Percentiles rank a stretch among this genome's conserved stretches.
Evolutionary conservation across 2,888 invertebrate species (phyloP).

Genomic region (Drosophila ezoana): DNA sequence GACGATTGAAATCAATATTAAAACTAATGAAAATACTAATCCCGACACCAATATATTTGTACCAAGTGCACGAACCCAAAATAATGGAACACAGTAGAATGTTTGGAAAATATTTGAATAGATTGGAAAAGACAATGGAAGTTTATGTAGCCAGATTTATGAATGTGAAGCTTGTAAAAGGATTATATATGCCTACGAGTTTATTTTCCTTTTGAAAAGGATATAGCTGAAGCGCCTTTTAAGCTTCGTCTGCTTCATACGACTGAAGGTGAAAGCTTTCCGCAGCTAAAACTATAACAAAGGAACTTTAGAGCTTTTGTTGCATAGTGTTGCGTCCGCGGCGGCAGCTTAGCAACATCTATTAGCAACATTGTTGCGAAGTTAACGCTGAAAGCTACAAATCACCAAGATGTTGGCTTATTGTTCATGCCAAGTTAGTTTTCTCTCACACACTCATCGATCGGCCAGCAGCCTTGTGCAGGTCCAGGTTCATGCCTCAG

Average conservation of each 20-base stretch:
- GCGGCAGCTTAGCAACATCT: slow-evolving; percentile 61
- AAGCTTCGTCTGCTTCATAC: neutral
- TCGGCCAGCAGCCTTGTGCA: slow-evolving; percentile 30
- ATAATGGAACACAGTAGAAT: neutral
- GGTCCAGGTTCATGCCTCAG: slow-evolving; percentile 12
- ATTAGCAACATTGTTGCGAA: slow-evolving; percentile 76
- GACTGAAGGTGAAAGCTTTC: slow-evolving; percentile 25
- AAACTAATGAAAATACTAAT: slow-evolving; percentile 4
- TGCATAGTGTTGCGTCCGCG: slow-evolving; percentile 25
- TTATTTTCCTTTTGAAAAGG: no score
- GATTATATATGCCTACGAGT: no score
- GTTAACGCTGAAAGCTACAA: slow-evolving; percentile 72
- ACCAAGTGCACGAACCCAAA: slow-evolving; percentile 23
- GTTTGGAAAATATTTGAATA: neutral
- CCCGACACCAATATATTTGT: slow-evolving; percentile 14
- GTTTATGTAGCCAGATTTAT: no score
- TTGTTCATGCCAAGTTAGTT: slow-evolving; percentile 62
- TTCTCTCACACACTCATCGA: slow-evolving; percentile 20
- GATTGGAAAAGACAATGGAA: neutral
- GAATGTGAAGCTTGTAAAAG: no score
- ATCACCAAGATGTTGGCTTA: slow-evolving; percentile 72
- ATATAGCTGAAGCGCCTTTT: neutral
- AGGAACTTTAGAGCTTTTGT: slow-evolving; percentile 38
- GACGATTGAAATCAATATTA: slow-evolving; percentile 54
- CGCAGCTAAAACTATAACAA: slow-evolving; percentile 10